A percentile compares a stretch with the other conserved stretches of the same genome.
phyloP scores from a whole-genome alignment of 2,113 vertebrate species.

The Apteryx owenii region DNA sequence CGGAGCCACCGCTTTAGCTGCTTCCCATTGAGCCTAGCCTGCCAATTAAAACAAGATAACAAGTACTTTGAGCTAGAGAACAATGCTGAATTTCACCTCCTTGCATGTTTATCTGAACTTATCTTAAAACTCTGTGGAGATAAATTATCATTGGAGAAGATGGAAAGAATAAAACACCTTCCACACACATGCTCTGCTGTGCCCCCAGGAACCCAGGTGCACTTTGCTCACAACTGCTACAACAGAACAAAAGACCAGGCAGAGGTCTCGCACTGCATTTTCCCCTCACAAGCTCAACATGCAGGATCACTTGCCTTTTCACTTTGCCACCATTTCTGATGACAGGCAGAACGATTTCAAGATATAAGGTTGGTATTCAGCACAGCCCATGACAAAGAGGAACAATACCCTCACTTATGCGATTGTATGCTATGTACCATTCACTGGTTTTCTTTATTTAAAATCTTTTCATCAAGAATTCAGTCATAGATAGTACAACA shows the following conservation, averaged over 20 bases:
- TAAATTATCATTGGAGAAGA: neutral
- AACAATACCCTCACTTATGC: neutral
- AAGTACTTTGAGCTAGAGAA: neutral
- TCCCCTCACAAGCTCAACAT: neutral
- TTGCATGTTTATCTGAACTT: neutral
- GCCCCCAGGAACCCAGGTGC: neutral
- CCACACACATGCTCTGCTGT: neutral
- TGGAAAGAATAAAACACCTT: neutral
- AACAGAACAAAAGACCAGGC: constrained; percentile 16
- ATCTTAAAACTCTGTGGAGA: neutral
- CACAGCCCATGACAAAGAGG: neutral
- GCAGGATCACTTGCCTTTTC: neutral
- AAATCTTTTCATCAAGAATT: constrained; percentile 31
- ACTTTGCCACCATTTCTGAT: neutral
- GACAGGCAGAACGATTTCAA: constrained; percentile 28
- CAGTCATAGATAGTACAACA: neutral
- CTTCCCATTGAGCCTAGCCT: neutral
- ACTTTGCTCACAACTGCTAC: neutral
- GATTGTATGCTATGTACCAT: neutral
- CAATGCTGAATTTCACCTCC: neutral
- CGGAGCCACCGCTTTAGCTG: neutral
- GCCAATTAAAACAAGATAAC: neutral
- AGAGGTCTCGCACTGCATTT: neutral
- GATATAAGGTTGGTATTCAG: neutral
- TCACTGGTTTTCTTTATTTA: neutral